Evolutionary conservation across 2,797 vertebrate genomes (phyloP).

Genomic region (Manis javanica): DNA sequence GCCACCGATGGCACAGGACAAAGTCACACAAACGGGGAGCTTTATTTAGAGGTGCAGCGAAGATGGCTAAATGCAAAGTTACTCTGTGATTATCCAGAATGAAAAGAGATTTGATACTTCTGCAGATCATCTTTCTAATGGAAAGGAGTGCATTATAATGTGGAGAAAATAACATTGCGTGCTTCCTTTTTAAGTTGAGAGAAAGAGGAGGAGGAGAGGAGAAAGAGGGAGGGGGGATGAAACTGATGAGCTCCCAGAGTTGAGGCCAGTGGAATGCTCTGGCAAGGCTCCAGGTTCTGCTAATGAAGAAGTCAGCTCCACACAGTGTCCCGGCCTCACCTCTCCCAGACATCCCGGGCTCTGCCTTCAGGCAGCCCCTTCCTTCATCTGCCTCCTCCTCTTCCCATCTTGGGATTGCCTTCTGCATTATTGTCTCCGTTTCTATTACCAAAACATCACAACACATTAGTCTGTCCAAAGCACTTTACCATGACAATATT

Average conservation of each 20-base stretch:
- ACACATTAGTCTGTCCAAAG: constrained; percentile 62
- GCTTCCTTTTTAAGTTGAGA: constrained; percentile 61
- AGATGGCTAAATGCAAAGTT: constrained; percentile 43
- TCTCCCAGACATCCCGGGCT: constrained; percentile 59
- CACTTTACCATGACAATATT: constrained; percentile 54
- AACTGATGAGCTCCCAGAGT: constrained; percentile 66
- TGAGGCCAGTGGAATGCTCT: constrained; percentile 75
- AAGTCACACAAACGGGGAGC: background rate
- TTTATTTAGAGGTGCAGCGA: background rate
- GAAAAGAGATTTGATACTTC: constrained; percentile 56
- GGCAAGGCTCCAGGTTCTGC: constrained; percentile 77
- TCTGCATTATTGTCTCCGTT: constrained; percentile 65
- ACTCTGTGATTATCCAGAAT: background rate
- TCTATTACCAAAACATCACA: constrained; percentile 52
- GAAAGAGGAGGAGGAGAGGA: background rate
- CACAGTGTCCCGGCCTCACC: constrained; percentile 66
- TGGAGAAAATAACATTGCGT: constrained; percentile 41
- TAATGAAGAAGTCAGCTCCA: constrained; percentile 83
- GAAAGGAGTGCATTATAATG: constrained; percentile 61
- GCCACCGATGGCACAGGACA: background rate
- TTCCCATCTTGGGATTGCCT: constrained; percentile 27
- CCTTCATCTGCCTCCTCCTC: constrained; percentile 46
- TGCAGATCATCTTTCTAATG: background rate
- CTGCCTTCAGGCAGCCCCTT: constrained; percentile 36
- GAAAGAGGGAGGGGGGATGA: background rate